These are phyloP conservation scores for Microplitis deprimator DNA, from an alignment of 2,888 invertebrate genomes.

Conservation along the genomic window DNA sequence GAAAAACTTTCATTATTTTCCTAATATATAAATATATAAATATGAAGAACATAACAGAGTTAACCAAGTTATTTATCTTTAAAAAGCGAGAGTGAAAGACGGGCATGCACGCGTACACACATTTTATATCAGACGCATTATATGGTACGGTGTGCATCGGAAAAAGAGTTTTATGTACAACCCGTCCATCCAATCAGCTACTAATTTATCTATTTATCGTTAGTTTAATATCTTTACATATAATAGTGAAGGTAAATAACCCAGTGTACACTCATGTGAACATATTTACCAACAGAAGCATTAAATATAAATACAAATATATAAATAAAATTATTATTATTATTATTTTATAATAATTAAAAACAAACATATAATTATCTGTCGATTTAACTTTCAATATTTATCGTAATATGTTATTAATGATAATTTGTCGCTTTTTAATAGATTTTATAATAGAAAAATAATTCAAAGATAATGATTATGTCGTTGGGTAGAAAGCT, in stretches of 20 bases:
- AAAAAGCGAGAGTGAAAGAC: constrained; percentile 52
- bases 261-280: neutral
- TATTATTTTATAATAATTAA: neutral
- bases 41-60: neutral
- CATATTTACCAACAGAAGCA: constrained; percentile 5
- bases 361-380: constrained; percentile 11
- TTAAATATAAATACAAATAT: constrained; percentile 10
- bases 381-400: neutral
- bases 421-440: neutral
- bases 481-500: constrained; percentile 48
- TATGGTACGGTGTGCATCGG: constrained; percentile 25
- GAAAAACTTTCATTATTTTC: constrained; percentile 29
- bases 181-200: constrained; percentile 49
- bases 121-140: neutral
- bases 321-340: neutral
- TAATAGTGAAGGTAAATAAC: neutral
- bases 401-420: neutral
- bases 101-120: constrained; percentile 40
- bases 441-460: constrained; percentile 20
- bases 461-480: constrained; percentile 37
- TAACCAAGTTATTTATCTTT: constrained; percentile 43
- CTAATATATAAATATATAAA: constrained; percentile 26
- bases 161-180: constrained; percentile 43
- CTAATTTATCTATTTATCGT: constrained; percentile 49
- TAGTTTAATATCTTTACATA: constrained; percentile 45